These are phyloP conservation scores for Orycteropus afer DNA, from an alignment of 2,113 vertebrate genomes.

Conservation along the genomic window DNA sequence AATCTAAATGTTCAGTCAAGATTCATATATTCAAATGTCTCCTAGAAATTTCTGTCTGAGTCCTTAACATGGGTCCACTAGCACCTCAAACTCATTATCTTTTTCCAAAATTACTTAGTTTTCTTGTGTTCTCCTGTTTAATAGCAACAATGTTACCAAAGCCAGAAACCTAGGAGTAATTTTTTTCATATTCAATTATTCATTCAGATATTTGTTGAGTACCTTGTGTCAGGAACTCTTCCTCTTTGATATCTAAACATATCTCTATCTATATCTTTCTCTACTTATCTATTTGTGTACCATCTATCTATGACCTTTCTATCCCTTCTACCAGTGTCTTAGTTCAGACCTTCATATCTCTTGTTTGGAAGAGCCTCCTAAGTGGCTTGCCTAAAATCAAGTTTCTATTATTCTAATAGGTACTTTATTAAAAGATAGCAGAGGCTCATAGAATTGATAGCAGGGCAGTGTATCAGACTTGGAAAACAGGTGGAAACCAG, in stretches of 20 bases:
- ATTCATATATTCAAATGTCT: conserved; percentile 10
- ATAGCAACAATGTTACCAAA: neutral
- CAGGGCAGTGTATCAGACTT: neutral
- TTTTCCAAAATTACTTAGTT: neutral
- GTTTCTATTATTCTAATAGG: neutral
- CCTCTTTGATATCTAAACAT: neutral
- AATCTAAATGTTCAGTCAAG: conserved; percentile 3
- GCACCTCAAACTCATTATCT: conserved; percentile 10
- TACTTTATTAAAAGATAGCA: neutral
- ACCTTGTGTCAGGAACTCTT: neutral
- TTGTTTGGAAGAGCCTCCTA: neutral
- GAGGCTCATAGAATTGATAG: neutral
- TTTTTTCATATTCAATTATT: neutral
- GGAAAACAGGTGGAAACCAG: neutral
- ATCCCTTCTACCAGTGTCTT: neutral
- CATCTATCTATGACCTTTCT: no score
- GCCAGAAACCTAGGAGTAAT: neutral
- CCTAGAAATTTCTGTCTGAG: neutral
- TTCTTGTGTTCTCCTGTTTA: neutral
- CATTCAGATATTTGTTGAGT: neutral
- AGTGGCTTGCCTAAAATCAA: neutral
- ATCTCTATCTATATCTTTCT: neutral
- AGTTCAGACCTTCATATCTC: neutral
- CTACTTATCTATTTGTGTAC: neutral
- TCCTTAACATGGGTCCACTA: neutral